phyloP scores from a whole-genome alignment of 1,140 invertebrate species.

The Eulimnadia texana region DNA sequence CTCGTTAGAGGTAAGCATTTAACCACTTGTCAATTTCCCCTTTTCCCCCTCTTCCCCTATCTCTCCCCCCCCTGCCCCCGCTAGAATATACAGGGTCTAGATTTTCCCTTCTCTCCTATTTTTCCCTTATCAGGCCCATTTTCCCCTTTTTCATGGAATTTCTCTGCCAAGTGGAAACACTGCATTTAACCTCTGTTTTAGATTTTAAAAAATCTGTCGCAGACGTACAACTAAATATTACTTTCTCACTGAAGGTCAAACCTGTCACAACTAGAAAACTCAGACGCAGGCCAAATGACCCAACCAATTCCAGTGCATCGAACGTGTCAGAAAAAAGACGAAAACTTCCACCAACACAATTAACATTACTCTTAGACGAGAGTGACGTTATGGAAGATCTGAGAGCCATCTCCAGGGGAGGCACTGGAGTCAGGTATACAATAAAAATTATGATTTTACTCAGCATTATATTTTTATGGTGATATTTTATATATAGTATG shows the following conservation, averaged over 20 bases:
- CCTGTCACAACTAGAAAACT: slow-evolving; percentile 65
- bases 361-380: slow-evolving; percentile 75
- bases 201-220: neutral
- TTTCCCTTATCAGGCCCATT: no score
- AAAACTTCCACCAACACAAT: slow-evolving; percentile 57
- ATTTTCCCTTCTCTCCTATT: no score
- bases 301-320: slow-evolving; percentile 53
- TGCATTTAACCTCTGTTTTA: neutral
- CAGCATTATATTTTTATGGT: no score
- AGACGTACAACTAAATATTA: slow-evolving; percentile 22
- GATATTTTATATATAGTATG: no score
- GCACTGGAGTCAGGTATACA: slow-evolving; percentile 20
- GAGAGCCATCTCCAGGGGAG: slow-evolving; percentile 58
- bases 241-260: slow-evolving; percentile 32
- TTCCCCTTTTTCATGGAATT: no score
- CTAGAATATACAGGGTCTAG: no score
- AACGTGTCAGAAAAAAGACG: slow-evolving; percentile 58
- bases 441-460: no score
- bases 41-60: neutral
- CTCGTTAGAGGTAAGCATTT: slow-evolving; percentile 55
- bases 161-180: no score
- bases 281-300: slow-evolving; percentile 80
- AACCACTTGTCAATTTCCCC: neutral
- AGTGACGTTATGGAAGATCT: slow-evolving; percentile 78
- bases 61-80: neutral